phyloP scores from a whole-genome alignment of 1,140 invertebrate genomes.

The Brachionus sp. region DNA sequence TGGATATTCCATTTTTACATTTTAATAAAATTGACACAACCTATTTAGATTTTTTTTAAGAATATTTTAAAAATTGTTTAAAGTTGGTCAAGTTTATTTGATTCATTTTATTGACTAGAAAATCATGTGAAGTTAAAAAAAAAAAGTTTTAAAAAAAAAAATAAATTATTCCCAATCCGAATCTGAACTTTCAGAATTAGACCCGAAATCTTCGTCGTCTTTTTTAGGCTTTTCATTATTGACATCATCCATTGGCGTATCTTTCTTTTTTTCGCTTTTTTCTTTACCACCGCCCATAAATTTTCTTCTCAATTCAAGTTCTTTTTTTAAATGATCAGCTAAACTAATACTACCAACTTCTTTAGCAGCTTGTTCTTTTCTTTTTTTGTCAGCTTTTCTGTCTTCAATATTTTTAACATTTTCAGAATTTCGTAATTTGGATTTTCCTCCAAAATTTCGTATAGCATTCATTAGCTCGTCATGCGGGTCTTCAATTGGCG shows the following conservation, averaged over 20 bases:
- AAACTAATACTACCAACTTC: slow-evolving; percentile 23
- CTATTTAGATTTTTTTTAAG: neutral
- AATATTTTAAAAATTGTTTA: neutral
- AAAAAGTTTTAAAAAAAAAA: neutral
- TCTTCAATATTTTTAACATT: slow-evolving; percentile 11
- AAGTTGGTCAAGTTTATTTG: neutral
- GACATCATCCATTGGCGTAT: neutral
- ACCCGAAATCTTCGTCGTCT: neutral
- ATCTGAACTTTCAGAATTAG: neutral
- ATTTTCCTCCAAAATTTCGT: neutral
- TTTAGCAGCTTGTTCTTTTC: slow-evolving; percentile 34
- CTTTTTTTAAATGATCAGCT: slow-evolving; percentile 6
- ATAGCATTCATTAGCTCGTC: neutral
- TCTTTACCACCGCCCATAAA: slow-evolving; percentile 18
- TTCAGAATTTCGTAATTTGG: neutral
- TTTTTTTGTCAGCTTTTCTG: slow-evolving; percentile 21
- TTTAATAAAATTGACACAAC: neutral
- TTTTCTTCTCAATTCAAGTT: slow-evolving; percentile 5
- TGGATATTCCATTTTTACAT: neutral
- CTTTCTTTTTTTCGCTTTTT: neutral
- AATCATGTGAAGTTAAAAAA: neutral
- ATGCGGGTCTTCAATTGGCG: neutral
- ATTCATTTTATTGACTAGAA: slow-evolving; percentile 15
- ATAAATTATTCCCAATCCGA: neutral
- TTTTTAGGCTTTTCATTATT: neutral